Percentiles rank a stretch among this genome's conserved stretches.
phyloP scores from a whole-genome alignment of 2,888 invertebrate genomes.

The Steinernema hermaphroditum region DNA sequence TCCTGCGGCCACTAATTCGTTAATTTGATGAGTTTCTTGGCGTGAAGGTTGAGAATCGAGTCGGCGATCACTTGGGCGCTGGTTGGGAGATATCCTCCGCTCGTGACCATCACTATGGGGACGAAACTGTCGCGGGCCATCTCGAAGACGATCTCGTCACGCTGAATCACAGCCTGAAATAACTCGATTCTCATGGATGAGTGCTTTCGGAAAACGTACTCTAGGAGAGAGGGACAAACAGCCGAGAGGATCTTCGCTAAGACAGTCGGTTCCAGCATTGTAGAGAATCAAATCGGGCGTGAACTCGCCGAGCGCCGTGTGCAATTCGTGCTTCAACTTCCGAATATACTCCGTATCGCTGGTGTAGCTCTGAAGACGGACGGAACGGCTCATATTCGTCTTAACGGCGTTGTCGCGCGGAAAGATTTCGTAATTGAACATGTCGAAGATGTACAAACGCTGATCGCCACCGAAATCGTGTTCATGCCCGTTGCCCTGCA shows the following conservation, averaged over 20 bases:
- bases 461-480: slow-evolving; percentile 77
- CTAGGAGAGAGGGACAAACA: slow-evolving; percentile 73
- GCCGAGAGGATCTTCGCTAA: slow-evolving; percentile 80
- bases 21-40: slow-evolving; percentile 67
- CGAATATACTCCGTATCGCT: slow-evolving; percentile 44
- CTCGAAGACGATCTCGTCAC: slow-evolving; percentile 82
- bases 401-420: slow-evolving; percentile 79
- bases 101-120: slow-evolving; percentile 69
- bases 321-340: slow-evolving; percentile 67
- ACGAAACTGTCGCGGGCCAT: slow-evolving; percentile 69
- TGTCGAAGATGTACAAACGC: slow-evolving; percentile 83
- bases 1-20: slow-evolving; percentile 12
- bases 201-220: slow-evolving; percentile 68
- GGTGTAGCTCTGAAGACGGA: slow-evolving; percentile 40
- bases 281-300: slow-evolving; percentile 81
- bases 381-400: slow-evolving; percentile 49
- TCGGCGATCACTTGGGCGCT: slow-evolving; percentile 82
- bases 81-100: slow-evolving; percentile 81
- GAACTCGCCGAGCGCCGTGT: slow-evolving; percentile 70
- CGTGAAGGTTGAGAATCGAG: slow-evolving; percentile 79
- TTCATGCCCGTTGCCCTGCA: slow-evolving; percentile 83
- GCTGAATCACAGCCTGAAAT: slow-evolving; percentile 78
- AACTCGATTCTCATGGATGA: not conserved
- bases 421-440: slow-evolving; percentile 81
- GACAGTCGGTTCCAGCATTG: slow-evolving; percentile 87